phyloP scores from a whole-genome alignment of 2,888 invertebrate species.

The Branchellion lobata region DNA sequence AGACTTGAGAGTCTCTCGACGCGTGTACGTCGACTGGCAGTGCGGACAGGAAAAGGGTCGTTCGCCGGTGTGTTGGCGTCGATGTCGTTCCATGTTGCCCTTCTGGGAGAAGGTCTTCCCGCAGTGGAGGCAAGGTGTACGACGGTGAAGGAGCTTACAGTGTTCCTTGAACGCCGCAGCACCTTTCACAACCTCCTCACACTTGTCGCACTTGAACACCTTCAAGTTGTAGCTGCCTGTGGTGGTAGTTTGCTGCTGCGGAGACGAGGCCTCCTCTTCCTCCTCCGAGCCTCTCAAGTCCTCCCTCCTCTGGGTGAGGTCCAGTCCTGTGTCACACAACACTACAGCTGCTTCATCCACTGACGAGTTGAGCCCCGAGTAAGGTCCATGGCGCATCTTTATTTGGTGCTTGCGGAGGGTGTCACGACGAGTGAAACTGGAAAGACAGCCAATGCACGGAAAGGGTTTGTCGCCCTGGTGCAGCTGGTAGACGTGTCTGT shows the following conservation, averaged over 20 bases:
- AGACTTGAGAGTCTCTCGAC: conserved; percentile 45
- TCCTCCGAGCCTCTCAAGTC: conserved; percentile 11
- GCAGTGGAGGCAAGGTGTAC: conserved; percentile 46
- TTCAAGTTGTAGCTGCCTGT: background rate
- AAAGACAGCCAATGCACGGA: conserved; percentile 44
- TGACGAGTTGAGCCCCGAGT: background rate
- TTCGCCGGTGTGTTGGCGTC: conserved; percentile 47
- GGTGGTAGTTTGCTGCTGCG: background rate
- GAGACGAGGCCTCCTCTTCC: background rate
- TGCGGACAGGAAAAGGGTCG: conserved; percentile 42
- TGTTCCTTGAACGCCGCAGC: conserved; percentile 36
- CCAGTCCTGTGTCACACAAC: background rate
- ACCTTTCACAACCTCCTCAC: conserved; percentile 24
- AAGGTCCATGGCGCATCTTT: conserved; percentile 28
- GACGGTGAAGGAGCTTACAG: conserved; percentile 42
- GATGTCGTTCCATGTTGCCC: conserved; percentile 47
- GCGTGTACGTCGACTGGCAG: conserved; percentile 43
- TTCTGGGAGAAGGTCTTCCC: conserved; percentile 46
- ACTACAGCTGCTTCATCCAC: background rate
- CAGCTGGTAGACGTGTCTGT: conserved; percentile 56
- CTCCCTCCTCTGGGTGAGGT: background rate
- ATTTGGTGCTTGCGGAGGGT: conserved; percentile 47
- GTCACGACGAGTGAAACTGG: conserved; percentile 48
- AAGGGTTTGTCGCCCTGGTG: conserved; percentile 55
- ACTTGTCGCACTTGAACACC: conserved; percentile 41